Conservation (phyloP, 2,888 invertebrate species). For the Spodoptera picta region DNA sequence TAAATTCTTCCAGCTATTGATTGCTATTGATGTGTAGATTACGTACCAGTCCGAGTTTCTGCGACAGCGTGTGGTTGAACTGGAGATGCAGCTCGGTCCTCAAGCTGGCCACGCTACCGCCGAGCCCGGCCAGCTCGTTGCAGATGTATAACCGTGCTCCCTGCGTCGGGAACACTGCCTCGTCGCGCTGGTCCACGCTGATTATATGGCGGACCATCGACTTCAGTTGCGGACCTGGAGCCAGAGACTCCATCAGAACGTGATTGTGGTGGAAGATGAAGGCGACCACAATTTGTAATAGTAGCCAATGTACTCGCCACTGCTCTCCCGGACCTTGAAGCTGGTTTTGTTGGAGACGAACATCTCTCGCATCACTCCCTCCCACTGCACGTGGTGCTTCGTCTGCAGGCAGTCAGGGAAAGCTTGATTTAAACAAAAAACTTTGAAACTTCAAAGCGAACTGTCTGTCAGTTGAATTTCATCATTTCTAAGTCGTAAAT, state of each 20-base stretch:
- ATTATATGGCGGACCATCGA: slow-evolving; percentile 32
- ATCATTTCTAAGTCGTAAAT: too few species aligned
- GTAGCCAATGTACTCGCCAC: slow-evolving; percentile 73
- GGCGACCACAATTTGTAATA: too few species aligned
- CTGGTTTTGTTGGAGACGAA: slow-evolving; percentile 90
- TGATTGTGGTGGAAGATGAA: too few species aligned
- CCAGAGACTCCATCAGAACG: too few species aligned
- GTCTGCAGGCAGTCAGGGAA: slow-evolving; percentile 79
- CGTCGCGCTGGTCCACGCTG: slow-evolving; percentile 33
- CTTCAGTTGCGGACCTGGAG: slow-evolving; percentile 92
- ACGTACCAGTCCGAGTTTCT: slow-evolving; percentile 52
- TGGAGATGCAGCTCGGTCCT: slow-evolving; percentile 91
- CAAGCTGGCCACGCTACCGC: slow-evolving; percentile 97
- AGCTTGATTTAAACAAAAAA: too few species aligned
- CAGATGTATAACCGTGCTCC: slow-evolving; percentile 26
- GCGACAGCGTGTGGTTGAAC: slow-evolving; percentile 67
- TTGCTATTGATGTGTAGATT: neutral
- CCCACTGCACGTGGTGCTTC: slow-evolving; percentile 96
- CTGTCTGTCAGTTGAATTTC: too few species aligned
- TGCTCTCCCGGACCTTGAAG: slow-evolving; percentile 95
- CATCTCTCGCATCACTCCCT: slow-evolving; percentile 95
- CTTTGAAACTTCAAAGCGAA: too few species aligned
- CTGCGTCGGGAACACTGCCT: slow-evolving; percentile 28
- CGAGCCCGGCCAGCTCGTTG: slow-evolving; percentile 92
- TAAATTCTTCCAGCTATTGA: too few species aligned